Base-by-base conservation (phyloP, 2,113 vertebrate genomes). In the Motacilla alba region DNA sequence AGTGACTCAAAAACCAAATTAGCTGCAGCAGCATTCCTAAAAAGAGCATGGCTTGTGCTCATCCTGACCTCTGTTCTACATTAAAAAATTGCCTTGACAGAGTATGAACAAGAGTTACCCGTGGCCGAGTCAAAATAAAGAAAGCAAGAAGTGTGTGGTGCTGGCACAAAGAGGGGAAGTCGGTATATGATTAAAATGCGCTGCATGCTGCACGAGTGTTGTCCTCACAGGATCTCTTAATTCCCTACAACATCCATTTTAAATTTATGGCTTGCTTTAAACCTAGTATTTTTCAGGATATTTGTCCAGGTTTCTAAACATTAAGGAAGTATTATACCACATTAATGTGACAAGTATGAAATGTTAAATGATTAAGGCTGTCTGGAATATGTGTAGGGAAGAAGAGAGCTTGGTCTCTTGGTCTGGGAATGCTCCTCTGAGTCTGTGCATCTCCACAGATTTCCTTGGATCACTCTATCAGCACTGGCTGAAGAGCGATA, bases 61-160 rank as follows among this genome's bases (percentile, higher is more conserved):
- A 15, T 26, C 41, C 33, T 49, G 41, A 64, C 13, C 27, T 30
- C n/a, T 41, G 44, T 10, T 78, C n/a, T 74, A 5, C 0, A 0
- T 31, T 59, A 83, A 37, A 18, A 90, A 62, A 60, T 41, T 83
- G 10, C 21, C 17, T 62, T 78, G 44, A 19, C 4, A 20, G 23
- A 26, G 2, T n/a, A 35, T 12, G 7, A 56, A 10, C 44, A 68
- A 37, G 8, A 44, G 27, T 19, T 79, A 83, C 6, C 3, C 1
- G 1, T 23, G 7, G 16, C 28, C 49, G 10, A 46, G 10, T 79
- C 28, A 68, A 47, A 75, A 47, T 8, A 78, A 75, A 83, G 59
- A 39, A 63, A 50, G 37, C 11, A 79, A 53, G 46, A 63, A 24
- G 11, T 35, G 7, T 41, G 35, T 49, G 26, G 11, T 60, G 27